These are phyloP conservation scores for Ectemnius lituratus DNA, from an alignment of 2,888 invertebrate species.

Conservation along the genomic window DNA sequence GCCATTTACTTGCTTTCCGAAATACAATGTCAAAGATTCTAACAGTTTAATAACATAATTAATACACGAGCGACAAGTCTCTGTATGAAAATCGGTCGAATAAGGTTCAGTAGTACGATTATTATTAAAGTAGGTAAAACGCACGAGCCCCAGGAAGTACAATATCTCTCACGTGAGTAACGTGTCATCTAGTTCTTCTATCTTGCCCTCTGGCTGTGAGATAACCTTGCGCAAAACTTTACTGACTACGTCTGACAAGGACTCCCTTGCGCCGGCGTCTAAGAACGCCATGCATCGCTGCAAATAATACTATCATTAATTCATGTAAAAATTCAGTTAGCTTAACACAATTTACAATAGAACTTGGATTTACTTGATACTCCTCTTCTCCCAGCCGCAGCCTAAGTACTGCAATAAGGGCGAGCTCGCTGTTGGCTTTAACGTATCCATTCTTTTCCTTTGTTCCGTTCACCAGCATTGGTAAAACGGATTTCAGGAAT, in stretches of 20 bases:
- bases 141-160: conserved; percentile 59
- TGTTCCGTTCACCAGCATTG: conserved; percentile 97
- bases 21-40: conserved; percentile 57
- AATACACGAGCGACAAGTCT: conserved; percentile 48
- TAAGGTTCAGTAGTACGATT: conserved; percentile 48
- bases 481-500: conserved; percentile 87
- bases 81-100: conserved; percentile 49
- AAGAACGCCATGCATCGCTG: conserved; percentile 87
- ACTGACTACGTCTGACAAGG: conserved; percentile 91
- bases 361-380: conserved; percentile 81
- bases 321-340: no score
- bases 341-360: no score
- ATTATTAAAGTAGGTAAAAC: conserved; percentile 52
- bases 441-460: conserved; percentile 99
- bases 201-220: conserved; percentile 88
- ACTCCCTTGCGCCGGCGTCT: conserved; percentile 93
- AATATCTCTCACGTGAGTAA: conserved; percentile 85
- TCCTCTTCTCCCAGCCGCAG: conserved; percentile 87
- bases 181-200: conserved; percentile 96
- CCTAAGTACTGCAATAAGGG: conserved; percentile 90
- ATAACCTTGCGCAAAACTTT: conserved; percentile 91
- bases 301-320: conserved; percentile 54
- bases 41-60: conserved; percentile 52
- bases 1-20: conserved; percentile 59
- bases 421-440: conserved; percentile 95